These are phyloP conservation scores for Argopecten irradians DNA, from an alignment of 1,140 invertebrate species.

Conservation along the genomic window DNA sequence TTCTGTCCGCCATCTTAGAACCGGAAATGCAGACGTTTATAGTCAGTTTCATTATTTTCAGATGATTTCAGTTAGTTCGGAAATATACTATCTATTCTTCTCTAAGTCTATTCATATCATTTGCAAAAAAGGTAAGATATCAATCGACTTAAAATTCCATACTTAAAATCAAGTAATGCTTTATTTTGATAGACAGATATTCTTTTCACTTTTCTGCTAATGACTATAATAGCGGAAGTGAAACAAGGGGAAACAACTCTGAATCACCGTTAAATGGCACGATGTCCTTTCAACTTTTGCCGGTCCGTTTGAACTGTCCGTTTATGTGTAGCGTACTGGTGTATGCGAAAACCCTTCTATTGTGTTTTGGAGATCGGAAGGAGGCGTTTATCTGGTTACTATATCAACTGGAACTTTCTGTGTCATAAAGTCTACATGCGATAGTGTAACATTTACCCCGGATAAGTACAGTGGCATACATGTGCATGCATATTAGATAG, in stretches of 20 bases:
- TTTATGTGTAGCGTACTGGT: too few relatives aligned
- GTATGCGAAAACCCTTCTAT: too few relatives aligned
- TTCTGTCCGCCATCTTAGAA: constrained; percentile 68
- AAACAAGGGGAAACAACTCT: background rate
- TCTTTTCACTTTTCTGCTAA: background rate
- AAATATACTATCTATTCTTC: background rate
- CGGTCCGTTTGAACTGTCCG: background rate
- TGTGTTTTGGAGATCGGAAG: background rate
- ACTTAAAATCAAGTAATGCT: too few relatives aligned
- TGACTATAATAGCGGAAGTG: constrained; percentile 6
- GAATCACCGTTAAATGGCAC: background rate
- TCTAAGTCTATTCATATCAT: background rate
- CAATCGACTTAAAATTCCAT: background rate
- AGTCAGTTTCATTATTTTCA: background rate
- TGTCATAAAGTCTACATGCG: background rate
- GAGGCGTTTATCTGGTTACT: too few relatives aligned
- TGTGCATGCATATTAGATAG: too few relatives aligned
- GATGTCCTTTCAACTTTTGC: constrained; percentile 9
- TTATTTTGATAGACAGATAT: too few relatives aligned
- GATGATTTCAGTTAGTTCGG: background rate
- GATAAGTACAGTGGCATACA: too few relatives aligned
- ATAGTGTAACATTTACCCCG: too few relatives aligned
- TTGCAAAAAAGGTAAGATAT: background rate
- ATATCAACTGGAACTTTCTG: too few relatives aligned
- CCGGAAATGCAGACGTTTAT: background rate